Conservation (phyloP, 2,113 vertebrate genomes). For the Otocyon megalotis region DNA sequence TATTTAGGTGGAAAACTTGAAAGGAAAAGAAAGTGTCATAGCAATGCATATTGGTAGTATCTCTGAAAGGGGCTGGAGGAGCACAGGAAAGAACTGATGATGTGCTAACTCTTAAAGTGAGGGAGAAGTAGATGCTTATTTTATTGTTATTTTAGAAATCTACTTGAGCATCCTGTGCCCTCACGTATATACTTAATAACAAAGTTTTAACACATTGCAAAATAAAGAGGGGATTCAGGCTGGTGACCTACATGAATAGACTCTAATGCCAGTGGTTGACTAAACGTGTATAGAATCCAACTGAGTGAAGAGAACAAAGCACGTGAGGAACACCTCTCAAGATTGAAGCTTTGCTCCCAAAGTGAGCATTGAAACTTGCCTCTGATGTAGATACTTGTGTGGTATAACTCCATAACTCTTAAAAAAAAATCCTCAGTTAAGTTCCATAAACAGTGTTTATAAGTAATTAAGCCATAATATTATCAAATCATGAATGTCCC, state of each 20-base stretch:
- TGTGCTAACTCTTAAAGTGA: background rate
- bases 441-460: background rate
- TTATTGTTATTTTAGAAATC: constrained; percentile 19
- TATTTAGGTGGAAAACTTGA: background rate
- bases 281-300: constrained; percentile 7
- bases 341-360: background rate
- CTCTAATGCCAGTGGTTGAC: background rate
- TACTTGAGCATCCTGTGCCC: background rate
- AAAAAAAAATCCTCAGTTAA: background rate
- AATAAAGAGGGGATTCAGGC: background rate
- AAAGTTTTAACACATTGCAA: background rate
- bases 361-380: background rate
- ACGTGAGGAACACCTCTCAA: background rate
- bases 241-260: background rate
- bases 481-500: constrained; percentile 38
- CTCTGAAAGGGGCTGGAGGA: background rate
- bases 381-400: background rate
- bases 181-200: background rate
- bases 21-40: background rate
- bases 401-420: background rate
- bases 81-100: background rate
- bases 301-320: background rate
- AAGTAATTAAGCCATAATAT: background rate
- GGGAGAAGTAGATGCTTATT: background rate
- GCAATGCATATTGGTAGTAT: background rate